Evolutionary conservation across 2,113 vertebrate genomes (phyloP).

Genomic region (Brienomyrus brachyistius): DNA sequence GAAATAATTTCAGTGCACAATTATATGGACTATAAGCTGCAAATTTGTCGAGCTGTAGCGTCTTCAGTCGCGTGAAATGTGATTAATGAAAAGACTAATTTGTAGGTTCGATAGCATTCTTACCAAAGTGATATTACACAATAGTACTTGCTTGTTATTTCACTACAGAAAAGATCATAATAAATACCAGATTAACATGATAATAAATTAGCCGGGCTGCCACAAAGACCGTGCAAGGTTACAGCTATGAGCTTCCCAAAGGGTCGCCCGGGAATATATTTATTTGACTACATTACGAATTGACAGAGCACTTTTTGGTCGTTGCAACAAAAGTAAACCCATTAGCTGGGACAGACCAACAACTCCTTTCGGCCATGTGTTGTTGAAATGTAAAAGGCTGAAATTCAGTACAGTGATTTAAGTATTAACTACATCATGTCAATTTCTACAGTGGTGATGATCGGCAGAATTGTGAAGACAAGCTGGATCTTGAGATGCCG

Average conservation of each 20-base stretch:
- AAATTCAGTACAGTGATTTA: not conserved
- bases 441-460: not conserved
- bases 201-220: not conserved
- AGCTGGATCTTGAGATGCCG: not conserved
- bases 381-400: not conserved
- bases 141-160: not conserved
- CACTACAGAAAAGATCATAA: not conserved
- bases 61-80: not conserved
- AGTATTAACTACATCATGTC: not conserved
- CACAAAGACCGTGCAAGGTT: not conserved
- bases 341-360: not conserved
- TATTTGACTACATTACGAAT: not conserved
- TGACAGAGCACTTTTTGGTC: not conserved
- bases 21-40: not conserved
- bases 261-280: not conserved
- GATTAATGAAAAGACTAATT: not conserved
- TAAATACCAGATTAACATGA: not conserved
- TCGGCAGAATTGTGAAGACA: not conserved
- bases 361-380: not conserved
- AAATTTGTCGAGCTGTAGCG: not conserved
- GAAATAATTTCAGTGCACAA: not conserved
- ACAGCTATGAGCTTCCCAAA: not conserved
- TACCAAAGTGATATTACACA: not conserved
- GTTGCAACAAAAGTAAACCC: not conserved
- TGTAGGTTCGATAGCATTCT: not conserved